phyloP scores from a whole-genome alignment of 2,797 vertebrate genomes.

The Coilia nasus region DNA sequence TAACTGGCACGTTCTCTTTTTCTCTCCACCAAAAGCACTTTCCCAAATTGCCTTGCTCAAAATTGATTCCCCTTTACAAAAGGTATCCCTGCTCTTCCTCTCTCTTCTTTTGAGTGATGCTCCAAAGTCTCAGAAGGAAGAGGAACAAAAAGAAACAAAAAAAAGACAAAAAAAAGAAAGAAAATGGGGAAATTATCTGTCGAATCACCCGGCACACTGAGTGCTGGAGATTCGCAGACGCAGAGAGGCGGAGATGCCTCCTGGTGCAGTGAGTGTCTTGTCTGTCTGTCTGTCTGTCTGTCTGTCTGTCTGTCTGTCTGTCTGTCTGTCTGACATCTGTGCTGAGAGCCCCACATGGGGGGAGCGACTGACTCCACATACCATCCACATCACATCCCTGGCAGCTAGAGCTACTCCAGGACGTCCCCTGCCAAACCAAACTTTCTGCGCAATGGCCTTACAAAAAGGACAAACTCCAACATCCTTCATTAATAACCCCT shows the following conservation, averaged over 20 bases:
- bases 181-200: neutral
- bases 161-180: neutral
- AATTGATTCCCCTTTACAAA: conserved; percentile 13
- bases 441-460: neutral
- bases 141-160: neutral
- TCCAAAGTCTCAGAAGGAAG: neutral
- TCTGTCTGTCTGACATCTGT: neutral
- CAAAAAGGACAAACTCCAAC: neutral
- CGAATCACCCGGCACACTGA: neutral
- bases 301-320: too few species aligned
- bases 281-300: too few species aligned
- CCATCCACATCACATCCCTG: neutral
- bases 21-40: neutral
- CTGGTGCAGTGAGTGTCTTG: neutral
- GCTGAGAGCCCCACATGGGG: neutral
- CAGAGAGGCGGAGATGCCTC: neutral
- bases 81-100: neutral
- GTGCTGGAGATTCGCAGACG: neutral
- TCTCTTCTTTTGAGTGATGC: neutral
- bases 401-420: neutral
- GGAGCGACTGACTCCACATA: too few species aligned
- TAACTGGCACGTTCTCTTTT: neutral
- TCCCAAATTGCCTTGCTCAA: conserved; percentile 5
- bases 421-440: neutral
- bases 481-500: neutral